phyloP scores from a whole-genome alignment of 1,140 invertebrate species.

The Drosophila kanapiae region DNA sequence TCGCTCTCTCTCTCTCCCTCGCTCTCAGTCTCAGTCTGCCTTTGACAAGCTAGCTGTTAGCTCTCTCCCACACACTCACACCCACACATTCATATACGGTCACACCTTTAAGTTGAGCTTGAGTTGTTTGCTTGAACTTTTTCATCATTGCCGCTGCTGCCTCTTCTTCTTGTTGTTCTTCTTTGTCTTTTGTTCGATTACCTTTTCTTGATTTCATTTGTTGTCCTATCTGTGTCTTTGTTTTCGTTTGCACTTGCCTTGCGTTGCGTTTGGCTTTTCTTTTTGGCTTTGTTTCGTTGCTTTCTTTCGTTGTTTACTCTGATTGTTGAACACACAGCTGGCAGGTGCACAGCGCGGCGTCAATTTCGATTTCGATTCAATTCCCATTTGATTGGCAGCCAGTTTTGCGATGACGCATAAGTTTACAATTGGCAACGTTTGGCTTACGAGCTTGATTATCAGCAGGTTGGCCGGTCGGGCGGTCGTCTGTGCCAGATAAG shows the following conservation, averaged over 20 bases:
- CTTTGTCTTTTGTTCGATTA: slow-evolving; percentile 26
- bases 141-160: slow-evolving; percentile 49
- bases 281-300: slow-evolving; percentile 25
- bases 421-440: slow-evolving; percentile 62
- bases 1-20: slow-evolving; percentile 36
- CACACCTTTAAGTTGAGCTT: slow-evolving; percentile 54
- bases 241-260: slow-evolving; percentile 18
- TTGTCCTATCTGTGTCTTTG: slow-evolving; percentile 16
- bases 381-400: slow-evolving; percentile 72
- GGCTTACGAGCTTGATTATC: slow-evolving; percentile 53
- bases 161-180: slow-evolving; percentile 16
- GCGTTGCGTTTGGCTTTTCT: background rate
- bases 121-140: slow-evolving; percentile 56
- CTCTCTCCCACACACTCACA: slow-evolving; percentile 16
- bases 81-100: slow-evolving; percentile 15
- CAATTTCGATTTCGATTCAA: slow-evolving; percentile 27
- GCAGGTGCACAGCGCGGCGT: slow-evolving; percentile 59
- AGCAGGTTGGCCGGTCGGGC: slow-evolving; percentile 7
- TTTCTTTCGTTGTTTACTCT: slow-evolving; percentile 51
- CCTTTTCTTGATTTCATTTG: slow-evolving; percentile 52
- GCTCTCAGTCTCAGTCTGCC: slow-evolving; percentile 26
- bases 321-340: slow-evolving; percentile 56
- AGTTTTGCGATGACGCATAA: slow-evolving; percentile 71
- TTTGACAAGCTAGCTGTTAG: slow-evolving; percentile 50
- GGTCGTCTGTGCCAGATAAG: slow-evolving; percentile 25